Evolutionary conservation across 2,888 invertebrate genomes (phyloP), one percentile per base, ranked within the genome.

Genomic region (Tuta absoluta): DNA sequence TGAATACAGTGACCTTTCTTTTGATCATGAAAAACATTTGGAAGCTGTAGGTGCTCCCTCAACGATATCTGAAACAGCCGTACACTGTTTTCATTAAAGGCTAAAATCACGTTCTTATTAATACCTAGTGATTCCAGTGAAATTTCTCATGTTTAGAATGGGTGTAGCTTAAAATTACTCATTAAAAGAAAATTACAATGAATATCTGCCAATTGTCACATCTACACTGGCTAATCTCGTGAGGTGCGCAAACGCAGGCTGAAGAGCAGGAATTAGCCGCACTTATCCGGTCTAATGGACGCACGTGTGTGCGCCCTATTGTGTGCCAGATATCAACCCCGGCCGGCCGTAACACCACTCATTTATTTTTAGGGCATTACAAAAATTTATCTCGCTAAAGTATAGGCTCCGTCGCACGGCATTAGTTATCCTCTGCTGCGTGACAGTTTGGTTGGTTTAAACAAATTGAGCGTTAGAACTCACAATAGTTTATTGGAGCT

Each of bases 261-360:
- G 77, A 78, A 84, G 78, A 80, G 81, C 80, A 78, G 78, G 82
- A 88, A 89, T 90, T 87, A 90, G 82, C 87, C 78, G 84, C 86
- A 89, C 85, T 89, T 90, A 90, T 87, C 85, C 85, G 79, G 79
- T 85, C 84, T 89, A 89, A 89, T 89, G 80, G 86, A 84, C 75
- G 79, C 80, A 79, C 80, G 81, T 83, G 80, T 82, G 80, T 77
- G 81, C 77, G 75, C 71, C 71, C 72, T 73, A 84, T 84, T 87
- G 84, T 85, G 77, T 77, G 74, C 75, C 72, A 73, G 75, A 75
- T 75, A 78, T 75, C 75, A 73, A 69, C 68, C 68, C 69, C 59
- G 64, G 65, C 67, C 62, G 61, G 62, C 53, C n/a, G n/a, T 10
- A 28, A 53, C 64, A 51, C 24, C 41, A 63, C 65, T 73, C 69